A percentile compares a stretch with the other conserved stretches of the same genome.
Conservation (phyloP, 2,888 invertebrate species). For the Protula sp. region DNA sequence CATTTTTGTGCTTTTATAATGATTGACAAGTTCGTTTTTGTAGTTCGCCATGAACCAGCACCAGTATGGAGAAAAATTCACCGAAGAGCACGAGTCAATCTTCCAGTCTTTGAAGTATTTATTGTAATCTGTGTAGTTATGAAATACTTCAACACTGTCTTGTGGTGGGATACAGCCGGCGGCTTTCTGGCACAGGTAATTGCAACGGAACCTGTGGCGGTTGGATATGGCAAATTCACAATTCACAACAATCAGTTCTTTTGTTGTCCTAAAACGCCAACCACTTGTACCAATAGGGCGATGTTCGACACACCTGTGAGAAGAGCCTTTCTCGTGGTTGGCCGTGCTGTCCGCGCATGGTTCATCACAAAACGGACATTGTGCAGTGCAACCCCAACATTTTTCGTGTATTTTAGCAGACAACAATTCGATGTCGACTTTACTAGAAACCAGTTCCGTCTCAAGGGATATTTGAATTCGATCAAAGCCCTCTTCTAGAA, state of each 20-base stretch:
- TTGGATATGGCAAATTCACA: not conserved
- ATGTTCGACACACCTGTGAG: not conserved
- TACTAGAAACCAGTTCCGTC: too few species aligned
- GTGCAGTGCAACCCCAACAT: constrained; percentile 11
- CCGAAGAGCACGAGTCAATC: not conserved
- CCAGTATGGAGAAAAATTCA: not conserved
- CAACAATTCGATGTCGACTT: too few species aligned
- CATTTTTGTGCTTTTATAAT: not conserved
- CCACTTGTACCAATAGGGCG: not conserved
- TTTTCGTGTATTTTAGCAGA: constrained; percentile 1
- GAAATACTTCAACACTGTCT: not conserved
- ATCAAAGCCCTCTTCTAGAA: too few species aligned
- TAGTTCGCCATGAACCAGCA: not conserved
- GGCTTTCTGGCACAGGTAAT: too few species aligned
- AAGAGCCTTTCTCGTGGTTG: constrained; percentile 1
- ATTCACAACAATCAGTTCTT: not conserved
- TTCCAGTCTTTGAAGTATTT: not conserved
- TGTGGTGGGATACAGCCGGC: too few species aligned
- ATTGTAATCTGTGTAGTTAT: not conserved
- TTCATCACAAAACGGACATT: constrained; percentile 11
- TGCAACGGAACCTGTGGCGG: too few species aligned
- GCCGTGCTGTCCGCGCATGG: constrained; percentile 2
- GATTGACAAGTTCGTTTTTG: not conserved
- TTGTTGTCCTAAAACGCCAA: not conserved
- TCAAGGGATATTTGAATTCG: too few species aligned